Percentiles rank a stretch among this genome's conserved stretches.
These are phyloP conservation scores for Cryptomyrus ogoouensis DNA, from an alignment of 2,113 vertebrate species.

Conservation along the genomic window DNA sequence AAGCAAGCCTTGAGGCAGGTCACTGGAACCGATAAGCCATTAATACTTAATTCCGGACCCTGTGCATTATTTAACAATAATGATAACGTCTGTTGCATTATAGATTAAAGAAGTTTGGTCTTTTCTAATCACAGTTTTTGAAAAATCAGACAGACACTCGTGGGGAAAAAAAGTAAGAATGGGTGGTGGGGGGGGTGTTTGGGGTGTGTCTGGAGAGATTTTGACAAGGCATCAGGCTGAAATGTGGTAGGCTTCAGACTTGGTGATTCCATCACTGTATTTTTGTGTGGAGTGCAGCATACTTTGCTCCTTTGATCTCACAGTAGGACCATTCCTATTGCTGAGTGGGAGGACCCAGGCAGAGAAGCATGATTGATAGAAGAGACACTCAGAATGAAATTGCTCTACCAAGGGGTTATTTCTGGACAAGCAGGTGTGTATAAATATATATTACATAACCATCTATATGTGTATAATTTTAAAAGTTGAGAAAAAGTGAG, in stretches of 20 bases:
- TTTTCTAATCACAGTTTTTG: slow-evolving; percentile 49
- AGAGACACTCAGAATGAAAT: background rate
- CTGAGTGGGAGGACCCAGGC: slow-evolving; percentile 10
- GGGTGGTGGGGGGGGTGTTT: background rate
- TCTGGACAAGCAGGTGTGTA: background rate
- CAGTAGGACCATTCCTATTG: background rate
- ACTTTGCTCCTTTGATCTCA: background rate
- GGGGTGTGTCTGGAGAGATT: background rate
- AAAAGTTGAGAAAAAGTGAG: background rate
- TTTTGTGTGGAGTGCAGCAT: background rate
- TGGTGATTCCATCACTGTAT: background rate
- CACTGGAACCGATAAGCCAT: slow-evolving; percentile 60
- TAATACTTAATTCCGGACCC: slow-evolving; percentile 62
- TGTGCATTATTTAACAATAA: slow-evolving; percentile 67
- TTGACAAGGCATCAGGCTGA: background rate
- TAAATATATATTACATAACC: background rate
- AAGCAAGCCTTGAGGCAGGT: slow-evolving; percentile 49
- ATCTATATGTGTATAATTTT: background rate
- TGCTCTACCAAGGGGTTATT: background rate
- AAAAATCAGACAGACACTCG: slow-evolving; percentile 32
- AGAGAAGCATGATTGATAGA: background rate
- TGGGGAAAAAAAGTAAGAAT: background rate
- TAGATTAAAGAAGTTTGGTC: slow-evolving; percentile 51
- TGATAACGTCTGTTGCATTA: slow-evolving; percentile 64
- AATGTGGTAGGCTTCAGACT: background rate